phyloP scores from a whole-genome alignment of 2,888 invertebrate genomes.

The Erpobdella octoculata region DNA sequence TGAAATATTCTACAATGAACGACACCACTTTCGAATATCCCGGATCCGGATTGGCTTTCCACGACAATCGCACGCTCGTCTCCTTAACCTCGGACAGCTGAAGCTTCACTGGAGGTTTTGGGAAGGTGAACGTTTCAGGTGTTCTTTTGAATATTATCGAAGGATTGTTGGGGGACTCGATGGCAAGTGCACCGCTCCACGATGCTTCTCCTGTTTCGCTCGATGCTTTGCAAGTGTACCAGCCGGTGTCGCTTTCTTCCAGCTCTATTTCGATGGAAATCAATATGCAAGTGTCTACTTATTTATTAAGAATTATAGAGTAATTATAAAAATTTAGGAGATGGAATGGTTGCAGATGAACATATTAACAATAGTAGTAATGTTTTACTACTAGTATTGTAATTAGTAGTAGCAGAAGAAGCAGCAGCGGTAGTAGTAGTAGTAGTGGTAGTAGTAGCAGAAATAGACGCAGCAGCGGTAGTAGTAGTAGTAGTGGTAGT shows the following conservation, averaged over 20 bases:
- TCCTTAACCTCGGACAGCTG: conserved; percentile 31
- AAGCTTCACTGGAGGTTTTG: conserved; percentile 36
- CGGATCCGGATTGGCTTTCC: conserved; percentile 36
- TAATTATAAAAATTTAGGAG: too few relatives aligned
- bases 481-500: neutral
- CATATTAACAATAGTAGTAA: too few relatives aligned
- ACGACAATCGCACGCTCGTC: conserved; percentile 34
- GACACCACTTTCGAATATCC: conserved; percentile 36
- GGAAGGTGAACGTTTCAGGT: conserved; percentile 38
- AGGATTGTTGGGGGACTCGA: conserved; percentile 52
- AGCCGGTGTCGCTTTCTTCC: conserved; percentile 64
- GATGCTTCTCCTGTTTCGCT: conserved; percentile 69
- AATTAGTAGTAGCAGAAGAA: too few relatives aligned
- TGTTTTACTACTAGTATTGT: too few relatives aligned
- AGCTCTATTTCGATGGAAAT: conserved; percentile 56
- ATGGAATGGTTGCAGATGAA: too few relatives aligned
- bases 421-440: too few relatives aligned
- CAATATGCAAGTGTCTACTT: neutral
- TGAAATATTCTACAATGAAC: conserved; percentile 41
- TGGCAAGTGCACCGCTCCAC: conserved; percentile 19
- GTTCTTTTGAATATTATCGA: conserved; percentile 44
- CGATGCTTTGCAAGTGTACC: conserved; percentile 73
- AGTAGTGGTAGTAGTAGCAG: neutral
- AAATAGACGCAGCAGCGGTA: neutral
- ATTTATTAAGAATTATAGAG: neutral